A percentile compares a stretch with the other conserved stretches of the same genome.
Evolutionary conservation across 1,140 invertebrate species (phyloP).

Genomic region (Bombus haemorrhoidalis): DNA sequence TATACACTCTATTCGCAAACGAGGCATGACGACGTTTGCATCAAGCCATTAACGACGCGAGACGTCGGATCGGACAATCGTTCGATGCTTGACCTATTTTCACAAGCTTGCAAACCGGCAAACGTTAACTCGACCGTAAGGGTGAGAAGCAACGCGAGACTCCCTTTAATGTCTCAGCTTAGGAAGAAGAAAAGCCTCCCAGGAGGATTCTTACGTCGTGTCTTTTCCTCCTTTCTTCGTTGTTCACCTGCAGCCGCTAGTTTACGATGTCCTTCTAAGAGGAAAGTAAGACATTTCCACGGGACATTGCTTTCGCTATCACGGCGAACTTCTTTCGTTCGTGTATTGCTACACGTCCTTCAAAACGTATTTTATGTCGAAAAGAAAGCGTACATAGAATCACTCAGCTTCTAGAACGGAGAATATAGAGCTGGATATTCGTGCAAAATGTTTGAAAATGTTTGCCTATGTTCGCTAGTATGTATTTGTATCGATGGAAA

Average conservation of each 20-base stretch:
- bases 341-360: background rate
- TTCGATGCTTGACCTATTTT: slow-evolving; percentile 32
- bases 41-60: background rate
- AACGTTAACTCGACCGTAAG: slow-evolving; percentile 8
- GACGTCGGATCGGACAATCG: background rate
- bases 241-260: background rate
- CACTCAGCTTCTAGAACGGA: background rate
- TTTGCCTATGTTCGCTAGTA: background rate
- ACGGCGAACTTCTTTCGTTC: slow-evolving; percentile 13
- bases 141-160: slow-evolving; percentile 3
- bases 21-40: background rate
- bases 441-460: background rate
- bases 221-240: background rate
- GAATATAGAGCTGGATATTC: background rate
- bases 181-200: background rate
- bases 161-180: slow-evolving; percentile 4
- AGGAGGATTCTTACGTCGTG: background rate
- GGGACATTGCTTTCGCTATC: slow-evolving; percentile 36
- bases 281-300: slow-evolving; percentile 16
- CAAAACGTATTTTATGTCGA: background rate
- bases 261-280: slow-evolving; percentile 10
- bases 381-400: background rate
- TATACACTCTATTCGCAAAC: background rate
- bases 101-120: background rate
- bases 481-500: no score